Base-by-base conservation (phyloP, 1,140 invertebrate genomes). In the Drosophila lini region DNA sequence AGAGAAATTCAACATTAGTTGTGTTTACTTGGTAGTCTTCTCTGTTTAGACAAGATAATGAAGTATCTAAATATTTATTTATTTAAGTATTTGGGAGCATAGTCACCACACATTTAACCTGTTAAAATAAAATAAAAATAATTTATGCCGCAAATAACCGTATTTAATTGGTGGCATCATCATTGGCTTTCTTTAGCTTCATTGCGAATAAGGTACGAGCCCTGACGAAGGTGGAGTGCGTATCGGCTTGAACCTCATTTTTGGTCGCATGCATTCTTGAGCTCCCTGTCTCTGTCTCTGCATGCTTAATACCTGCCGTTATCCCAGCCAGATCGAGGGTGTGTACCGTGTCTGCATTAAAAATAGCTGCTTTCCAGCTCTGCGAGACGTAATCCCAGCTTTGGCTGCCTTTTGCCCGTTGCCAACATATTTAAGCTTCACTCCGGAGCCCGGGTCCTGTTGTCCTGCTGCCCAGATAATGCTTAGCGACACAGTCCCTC, bases 221-320 rank as follows among this genome's bases (percentile, higher is more conserved):
- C 19, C 19, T 19, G 40, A 52, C n/a, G 13, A 11, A 45, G 28
- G 44, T 25, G 8, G 19, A 67, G 59, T 47, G 34, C 52, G 60
- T 31, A 61, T 67, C 57, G 57, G 41, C 10, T 75, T 70, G 19
- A 19, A 52, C 19, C 28, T 16, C 11, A n/a, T 75, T 78, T 81
- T 69, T 69, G 80, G 64, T 48, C 31, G 38, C 75, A 76, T 84
- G 58, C 42, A 84, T 84, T 71, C 67, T 70, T 71, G 61, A 83
- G 47, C 47, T 63, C 22, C 60, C 62, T 15, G 68, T 41, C 52
- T 50, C 52, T 50, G 68, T 58, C 52, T 50, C 65, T 71, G 68
- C 36, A 22, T 42, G 7, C 65, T 57, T 70, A 48, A 71, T 70
- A 41, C 65, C 52, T 32, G 34, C 10, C n/a, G 32, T 67, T 44